Conservation (phyloP, 2,888 invertebrate species). For the Ashinkailepas kermadecensis region DNA sequence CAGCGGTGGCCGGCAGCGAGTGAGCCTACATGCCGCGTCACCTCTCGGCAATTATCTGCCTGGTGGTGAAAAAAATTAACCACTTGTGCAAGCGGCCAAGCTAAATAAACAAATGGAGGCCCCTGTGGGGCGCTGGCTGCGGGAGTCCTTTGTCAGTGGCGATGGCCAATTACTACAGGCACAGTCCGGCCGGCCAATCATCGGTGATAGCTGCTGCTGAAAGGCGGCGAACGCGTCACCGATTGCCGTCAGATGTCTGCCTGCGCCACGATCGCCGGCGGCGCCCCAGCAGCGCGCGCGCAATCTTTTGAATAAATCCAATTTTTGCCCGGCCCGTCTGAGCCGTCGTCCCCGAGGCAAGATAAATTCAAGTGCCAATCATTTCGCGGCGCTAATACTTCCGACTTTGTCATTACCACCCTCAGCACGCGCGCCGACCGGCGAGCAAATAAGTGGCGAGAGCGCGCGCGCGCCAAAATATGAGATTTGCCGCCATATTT, state of each 20-base stretch:
- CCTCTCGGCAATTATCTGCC: background rate
- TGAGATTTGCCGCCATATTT: conserved; percentile 20
- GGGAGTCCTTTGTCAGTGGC: background rate
- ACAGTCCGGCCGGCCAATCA: background rate
- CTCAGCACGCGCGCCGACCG: background rate
- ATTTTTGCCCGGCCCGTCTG: background rate
- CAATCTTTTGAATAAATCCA: conserved; percentile 20
- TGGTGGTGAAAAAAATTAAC: conserved; percentile 9
- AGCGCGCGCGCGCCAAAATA: conserved; percentile 6
- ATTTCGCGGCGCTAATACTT: conserved; percentile 14
- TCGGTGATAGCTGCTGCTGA: background rate
- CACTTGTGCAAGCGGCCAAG: conserved; percentile 17
- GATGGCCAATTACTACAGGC: background rate
- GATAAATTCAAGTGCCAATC: conserved; percentile 18
- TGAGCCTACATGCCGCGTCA: background rate
- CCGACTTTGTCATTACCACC: background rate
- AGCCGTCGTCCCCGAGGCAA: background rate
- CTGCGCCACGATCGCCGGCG: background rate
- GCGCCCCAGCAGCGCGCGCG: background rate
- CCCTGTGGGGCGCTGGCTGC: background rate
- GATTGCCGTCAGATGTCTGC: background rate
- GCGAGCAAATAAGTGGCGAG: conserved; percentile 3
- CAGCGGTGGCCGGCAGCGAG: background rate
- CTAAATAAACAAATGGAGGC: conserved; percentile 18
- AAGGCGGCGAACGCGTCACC: background rate